phyloP scores from a whole-genome alignment of 2,797 vertebrate species.

The Amniataba percoides region DNA sequence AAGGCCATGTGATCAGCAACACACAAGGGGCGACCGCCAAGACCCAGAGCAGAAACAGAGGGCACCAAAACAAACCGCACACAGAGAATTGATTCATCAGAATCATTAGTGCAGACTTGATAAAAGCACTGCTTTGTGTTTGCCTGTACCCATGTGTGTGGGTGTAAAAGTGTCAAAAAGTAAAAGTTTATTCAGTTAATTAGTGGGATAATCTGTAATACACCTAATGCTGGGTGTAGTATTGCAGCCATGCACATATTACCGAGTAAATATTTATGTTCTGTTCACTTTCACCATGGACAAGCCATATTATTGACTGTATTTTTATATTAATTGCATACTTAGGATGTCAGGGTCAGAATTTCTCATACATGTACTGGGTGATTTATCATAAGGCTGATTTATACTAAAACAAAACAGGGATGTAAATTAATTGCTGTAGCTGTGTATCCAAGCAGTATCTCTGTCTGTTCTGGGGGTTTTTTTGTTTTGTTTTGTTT shows the following conservation, averaged over 20 bases:
- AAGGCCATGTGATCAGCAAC: slow-evolving; percentile 51
- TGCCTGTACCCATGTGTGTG: background rate
- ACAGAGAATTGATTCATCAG: slow-evolving; percentile 24
- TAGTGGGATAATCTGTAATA: background rate
- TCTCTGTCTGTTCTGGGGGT: no score
- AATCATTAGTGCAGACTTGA: slow-evolving; percentile 6
- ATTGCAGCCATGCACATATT: background rate
- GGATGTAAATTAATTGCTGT: background rate
- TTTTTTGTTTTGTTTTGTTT: background rate
- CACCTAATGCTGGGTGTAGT: background rate
- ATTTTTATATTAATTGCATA: background rate
- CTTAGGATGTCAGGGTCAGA: background rate
- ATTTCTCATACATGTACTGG: background rate
- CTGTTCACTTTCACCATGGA: background rate
- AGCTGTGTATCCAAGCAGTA: background rate
- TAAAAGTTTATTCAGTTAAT: background rate
- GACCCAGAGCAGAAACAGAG: slow-evolving; percentile 29
- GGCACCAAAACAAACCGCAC: slow-evolving; percentile 30
- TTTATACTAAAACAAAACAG: background rate
- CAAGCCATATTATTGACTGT: background rate
- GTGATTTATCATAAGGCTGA: background rate
- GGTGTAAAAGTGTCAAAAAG: background rate
- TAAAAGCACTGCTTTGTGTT: slow-evolving; percentile 21
- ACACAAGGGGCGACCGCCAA: background rate
- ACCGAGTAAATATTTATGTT: background rate